Evolutionary conservation across 2,113 vertebrate genomes (phyloP).

Genomic region (Chlamydotis undulata): DNA sequence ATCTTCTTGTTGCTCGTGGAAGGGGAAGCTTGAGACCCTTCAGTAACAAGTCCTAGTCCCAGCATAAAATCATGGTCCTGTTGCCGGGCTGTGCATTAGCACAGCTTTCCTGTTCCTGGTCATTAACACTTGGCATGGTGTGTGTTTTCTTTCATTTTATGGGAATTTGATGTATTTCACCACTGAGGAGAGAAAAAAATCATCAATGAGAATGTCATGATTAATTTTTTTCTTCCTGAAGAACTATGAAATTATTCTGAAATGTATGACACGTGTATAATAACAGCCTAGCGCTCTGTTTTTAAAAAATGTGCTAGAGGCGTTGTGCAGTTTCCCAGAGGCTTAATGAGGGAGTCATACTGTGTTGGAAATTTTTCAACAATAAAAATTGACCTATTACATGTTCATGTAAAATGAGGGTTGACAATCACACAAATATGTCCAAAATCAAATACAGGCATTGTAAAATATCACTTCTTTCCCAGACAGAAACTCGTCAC

Average conservation of each 20-base stretch:
- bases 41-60: not conserved
- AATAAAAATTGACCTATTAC: slow-evolving; percentile 50
- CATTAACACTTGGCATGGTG: not conserved
- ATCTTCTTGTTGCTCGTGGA: not conserved
- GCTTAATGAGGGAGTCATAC: slow-evolving; percentile 36
- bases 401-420: slow-evolving; percentile 47
- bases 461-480: slow-evolving; percentile 61
- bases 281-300: slow-evolving; percentile 34
- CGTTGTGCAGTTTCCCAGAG: slow-evolving; percentile 32
- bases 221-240: slow-evolving; percentile 45
- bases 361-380: slow-evolving; percentile 52
- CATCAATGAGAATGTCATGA: slow-evolving; percentile 15
- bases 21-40: not conserved
- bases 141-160: slow-evolving; percentile 25
- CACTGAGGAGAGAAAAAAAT: not conserved
- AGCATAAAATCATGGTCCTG: not conserved
- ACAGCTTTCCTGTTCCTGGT: not conserved
- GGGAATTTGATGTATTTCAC: slow-evolving; percentile 41
- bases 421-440: slow-evolving; percentile 45
- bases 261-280: slow-evolving; percentile 51
- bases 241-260: slow-evolving; percentile 55
- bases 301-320: slow-evolving; percentile 10
- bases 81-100: not conserved
- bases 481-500: slow-evolving; percentile 51
- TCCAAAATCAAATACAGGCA: slow-evolving; percentile 34